These are phyloP conservation scores for Patiria miniata DNA, from an alignment of 35 echinoderm and acorn worm genomes.

Conservation along the genomic window DNA sequence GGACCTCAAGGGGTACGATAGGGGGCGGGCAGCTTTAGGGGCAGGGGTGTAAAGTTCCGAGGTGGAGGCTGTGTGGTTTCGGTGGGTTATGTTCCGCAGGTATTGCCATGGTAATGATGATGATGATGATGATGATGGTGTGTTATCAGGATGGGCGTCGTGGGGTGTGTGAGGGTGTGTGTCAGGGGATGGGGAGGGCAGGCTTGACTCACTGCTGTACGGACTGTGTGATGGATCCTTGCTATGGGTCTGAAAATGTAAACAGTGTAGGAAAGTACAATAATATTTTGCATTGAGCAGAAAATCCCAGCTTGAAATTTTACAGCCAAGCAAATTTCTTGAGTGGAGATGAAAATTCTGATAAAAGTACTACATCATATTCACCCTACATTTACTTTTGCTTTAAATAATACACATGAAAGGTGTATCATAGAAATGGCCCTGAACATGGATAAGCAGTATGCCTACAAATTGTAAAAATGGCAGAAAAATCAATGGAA, in stretches of 20 bases:
- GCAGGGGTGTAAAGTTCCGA: not conserved
- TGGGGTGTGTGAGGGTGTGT: not conserved
- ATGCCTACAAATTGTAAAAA: too few relatives aligned
- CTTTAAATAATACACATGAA: too few relatives aligned
- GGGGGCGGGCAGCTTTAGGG: not conserved
- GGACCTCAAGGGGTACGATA: slow-evolving; percentile 2
- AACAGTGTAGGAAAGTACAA: not conserved
- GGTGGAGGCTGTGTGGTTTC: slow-evolving; percentile 6
- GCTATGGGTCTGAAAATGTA: not conserved
- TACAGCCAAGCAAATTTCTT: too few relatives aligned
- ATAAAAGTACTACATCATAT: too few relatives aligned
- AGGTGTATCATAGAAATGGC: too few relatives aligned
- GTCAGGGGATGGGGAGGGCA: not conserved
- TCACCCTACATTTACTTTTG: too few relatives aligned
- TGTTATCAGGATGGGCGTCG: not conserved
- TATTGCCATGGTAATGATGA: slow-evolving; percentile 15
- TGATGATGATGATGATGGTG: not conserved
- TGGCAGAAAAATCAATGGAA: too few relatives aligned
- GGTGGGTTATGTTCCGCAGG: not conserved
- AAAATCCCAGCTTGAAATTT: too few relatives aligned
- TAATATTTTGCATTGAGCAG: not conserved
- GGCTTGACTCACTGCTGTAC: not conserved
- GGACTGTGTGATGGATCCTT: not conserved
- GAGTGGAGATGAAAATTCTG: too few relatives aligned
- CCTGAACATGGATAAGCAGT: too few relatives aligned